Base-by-base conservation (phyloP, 2,797 vertebrate genomes). In the Oreonectes daqikongensis region DNA sequence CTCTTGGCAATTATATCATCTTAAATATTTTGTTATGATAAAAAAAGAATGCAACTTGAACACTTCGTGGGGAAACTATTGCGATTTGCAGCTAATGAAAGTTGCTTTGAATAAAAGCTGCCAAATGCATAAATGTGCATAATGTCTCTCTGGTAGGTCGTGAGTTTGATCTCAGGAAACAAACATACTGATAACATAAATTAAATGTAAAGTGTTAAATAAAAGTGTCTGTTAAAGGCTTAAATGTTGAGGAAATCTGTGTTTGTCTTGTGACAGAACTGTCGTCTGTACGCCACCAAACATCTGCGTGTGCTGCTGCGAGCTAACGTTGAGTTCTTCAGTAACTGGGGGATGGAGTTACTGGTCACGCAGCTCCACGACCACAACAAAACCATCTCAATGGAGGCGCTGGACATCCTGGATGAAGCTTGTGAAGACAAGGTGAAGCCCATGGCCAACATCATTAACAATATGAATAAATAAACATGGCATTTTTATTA, bases 371-470 rank as follows among this genome's bases (percentile, higher is more conserved):
- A 95, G 77, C 90, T 95, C 55, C 94, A 94, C 52, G 94, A 95
- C 87, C 94, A 93, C 89, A 94, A 91, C 87, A 94, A 94, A 90
- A 92, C 87, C 11, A 91, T 95, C 84, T 94, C 94, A 77, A 91
- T 93, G n/a, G 94, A 95, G 86, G 94, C 94, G 26, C 90, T 95
- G 83, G 94, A 95, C 89, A 92, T 95, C 79, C 89, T 95, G 12
- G 94, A 95, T 85, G 94, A 95, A 84, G 94, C 94, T 0, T 95
- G 94, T 87, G 94, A 95, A 89, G 94, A 95, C 80, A 95, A 95
- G 93, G 94, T 95, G 38, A 50, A 89, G 85, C 12, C 24, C 11
- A 26, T 17, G 15, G 17, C 38, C 20, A 15, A 24, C 24, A 22
- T 53, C 52, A 22, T 22, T 24, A 53, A 24, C 46, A 22, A 4